These are phyloP conservation scores for Megaleporinus macrocephalus DNA, from an alignment of 2,113 vertebrate species.

Conservation along the genomic window DNA sequence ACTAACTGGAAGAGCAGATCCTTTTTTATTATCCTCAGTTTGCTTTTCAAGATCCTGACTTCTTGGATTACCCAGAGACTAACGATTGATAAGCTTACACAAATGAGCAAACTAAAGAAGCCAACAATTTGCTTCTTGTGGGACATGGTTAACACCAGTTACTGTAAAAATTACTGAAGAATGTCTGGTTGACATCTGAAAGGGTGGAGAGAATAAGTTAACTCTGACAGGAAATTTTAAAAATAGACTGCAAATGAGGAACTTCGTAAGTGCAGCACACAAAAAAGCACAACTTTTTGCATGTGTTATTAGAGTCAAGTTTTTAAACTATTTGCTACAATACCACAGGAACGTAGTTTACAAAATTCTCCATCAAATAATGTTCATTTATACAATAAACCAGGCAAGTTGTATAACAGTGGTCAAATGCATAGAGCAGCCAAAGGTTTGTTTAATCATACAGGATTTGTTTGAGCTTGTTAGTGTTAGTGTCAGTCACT, in stretches of 20 bases:
- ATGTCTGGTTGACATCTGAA: background rate
- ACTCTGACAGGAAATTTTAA: conserved; percentile 61
- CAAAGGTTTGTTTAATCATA: conserved; percentile 35
- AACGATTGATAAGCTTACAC: conserved; percentile 57
- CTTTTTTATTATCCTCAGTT: conserved; percentile 66
- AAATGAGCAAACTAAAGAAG: conserved; percentile 60
- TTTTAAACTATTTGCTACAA: background rate
- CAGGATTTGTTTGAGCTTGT: conserved; percentile 36
- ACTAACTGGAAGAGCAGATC: conserved; percentile 68
- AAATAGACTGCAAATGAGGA: conserved; percentile 67
- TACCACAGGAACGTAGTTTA: conserved; percentile 6
- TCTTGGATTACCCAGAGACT: conserved; percentile 66
- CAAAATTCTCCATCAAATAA: conserved; percentile 22
- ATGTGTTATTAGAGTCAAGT: background rate
- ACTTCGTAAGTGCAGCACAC: conserved; percentile 41
- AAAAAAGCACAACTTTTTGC: background rate
- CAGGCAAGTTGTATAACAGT: background rate
- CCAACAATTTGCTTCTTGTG: conserved; percentile 37
- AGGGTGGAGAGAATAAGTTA: conserved; percentile 52
- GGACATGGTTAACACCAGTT: conserved; percentile 53
- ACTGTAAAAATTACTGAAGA: conserved; percentile 24
- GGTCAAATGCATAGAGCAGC: conserved; percentile 18
- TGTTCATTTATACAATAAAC: conserved; percentile 21
- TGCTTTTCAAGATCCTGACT: conserved; percentile 65
- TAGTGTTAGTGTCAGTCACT: conserved; percentile 34